A percentile compares a stretch with the other conserved stretches of the same genome.
Evolutionary conservation across 2,113 vertebrate genomes (phyloP).

Genomic region (human): DNA sequence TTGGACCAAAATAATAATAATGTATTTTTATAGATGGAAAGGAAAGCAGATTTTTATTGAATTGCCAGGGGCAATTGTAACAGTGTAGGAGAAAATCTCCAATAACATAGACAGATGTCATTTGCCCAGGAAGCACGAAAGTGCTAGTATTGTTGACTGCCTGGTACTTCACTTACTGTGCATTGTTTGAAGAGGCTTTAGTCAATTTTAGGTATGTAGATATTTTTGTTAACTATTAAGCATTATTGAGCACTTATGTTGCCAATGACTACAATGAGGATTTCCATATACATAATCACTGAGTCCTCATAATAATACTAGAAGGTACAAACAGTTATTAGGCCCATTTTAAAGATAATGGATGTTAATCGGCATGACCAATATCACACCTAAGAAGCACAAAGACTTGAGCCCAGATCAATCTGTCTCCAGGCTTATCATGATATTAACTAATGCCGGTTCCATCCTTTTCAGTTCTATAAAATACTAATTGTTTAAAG

Average conservation of each 20-base stretch:
- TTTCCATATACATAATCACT: neutral
- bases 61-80: neutral
- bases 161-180: neutral
- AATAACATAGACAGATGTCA: neutral
- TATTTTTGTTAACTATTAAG: neutral
- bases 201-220: neutral
- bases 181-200: neutral
- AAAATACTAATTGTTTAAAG: neutral
- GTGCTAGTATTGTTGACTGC: neutral
- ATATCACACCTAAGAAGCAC: neutral
- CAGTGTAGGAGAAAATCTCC: neutral
- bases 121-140: neutral
- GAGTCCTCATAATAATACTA: neutral
- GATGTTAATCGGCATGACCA: neutral
- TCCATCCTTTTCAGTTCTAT: neutral
- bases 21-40: neutral
- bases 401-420: neutral
- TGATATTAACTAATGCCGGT: neutral
- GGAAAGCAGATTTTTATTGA: neutral
- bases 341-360: neutral
- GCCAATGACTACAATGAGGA: neutral
- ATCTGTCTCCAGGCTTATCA: neutral
- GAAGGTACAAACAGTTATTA: neutral
- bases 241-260: neutral
- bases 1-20: slow-evolving; percentile 50